Base-by-base conservation (phyloP, 2,888 invertebrate genomes). In the Halictus ligatus region DNA sequence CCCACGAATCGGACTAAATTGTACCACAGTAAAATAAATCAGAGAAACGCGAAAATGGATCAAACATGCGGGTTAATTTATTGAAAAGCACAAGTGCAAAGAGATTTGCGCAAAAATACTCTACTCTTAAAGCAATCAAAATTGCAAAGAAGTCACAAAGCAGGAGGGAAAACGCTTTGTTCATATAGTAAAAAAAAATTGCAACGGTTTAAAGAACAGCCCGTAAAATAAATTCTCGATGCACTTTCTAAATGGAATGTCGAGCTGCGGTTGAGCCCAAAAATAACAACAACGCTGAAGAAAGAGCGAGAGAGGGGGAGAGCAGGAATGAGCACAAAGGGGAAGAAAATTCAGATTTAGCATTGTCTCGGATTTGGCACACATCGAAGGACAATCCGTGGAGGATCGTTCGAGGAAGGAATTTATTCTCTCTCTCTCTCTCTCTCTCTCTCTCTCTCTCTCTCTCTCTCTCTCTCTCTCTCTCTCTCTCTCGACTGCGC, bases 291-390 rank as follows among this genome's bases (percentile, higher is more conserved):
- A 60, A 35, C 29, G 21, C 21, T 8, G 35, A 7, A 15, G 29
- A 1, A 6, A 0, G 60, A 25, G 12, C 25, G 25, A 60, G 13
- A 12, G 6, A 13, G 60, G 25, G 13, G 13, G 5, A 25, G 13
- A 13, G n/a, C n/a, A 8, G 29, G 64, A 1, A 29, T 15, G 13
- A 15, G 29, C 3, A 18, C 54, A 29, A 25, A 15, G 29, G 15
- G 60, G 60, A 15, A 29, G 60, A 64, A 64, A 64, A 64, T 64
- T 67, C 35, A 67, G 35, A 67, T 35, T 35, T 67, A 29, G 18
- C 35, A 67, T 67, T 67, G 67, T 67, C 67, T 67, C 67, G 67
- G 67, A 67, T 67, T 35, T 67, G 18, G 35, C 35, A 67, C 67
- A 67, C 35, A 35, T 67, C 67, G 67, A 21, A 46, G 18, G 35